Evolutionary conservation across 92 coral and sea anemone species (phyloP), one percentile per base, ranked within the genome.

Genomic region (Epizoanthus rinbou): DNA sequence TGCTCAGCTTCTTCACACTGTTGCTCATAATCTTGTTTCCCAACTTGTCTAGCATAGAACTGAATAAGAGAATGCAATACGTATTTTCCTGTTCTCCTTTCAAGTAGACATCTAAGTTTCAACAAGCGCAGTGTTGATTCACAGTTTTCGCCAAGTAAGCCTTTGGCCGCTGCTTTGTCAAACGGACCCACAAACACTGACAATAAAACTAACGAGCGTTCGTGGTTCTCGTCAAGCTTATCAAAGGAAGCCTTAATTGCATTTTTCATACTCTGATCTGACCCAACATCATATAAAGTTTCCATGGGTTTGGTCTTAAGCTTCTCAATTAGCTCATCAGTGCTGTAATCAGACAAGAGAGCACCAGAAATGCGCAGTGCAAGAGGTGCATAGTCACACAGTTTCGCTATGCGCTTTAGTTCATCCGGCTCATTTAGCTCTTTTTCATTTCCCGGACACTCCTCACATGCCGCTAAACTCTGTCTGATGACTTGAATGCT

Each of bases 361-460:
- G 88, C 80, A 8, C 91, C 86, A 19, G 86, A 82, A 31, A 90
- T 72, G 81, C 91, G 80, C 31, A 90, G 84, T 7, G 88, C 88
- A 22, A 90, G 74, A 43, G 93, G 93, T 10, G 78, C 88, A 67
- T 24, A 13, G 31, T 87, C 91, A 84, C 93, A 90, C 1, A 90
- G 83, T 2, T 80, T 33, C n/a, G 84, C 84, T 24, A 90, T 31
- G 8, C 43, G 25, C 25, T 8, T 8, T 52, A 85, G 35, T 9
- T 71, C 7, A 7, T 39, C 80, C 31, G 31, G 31, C 8, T 57
- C 60, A n/a, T 15, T 13, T 21, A 57, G 18, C 35, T 73, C 86
- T 50, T 56, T 19, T 18, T 33, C 50, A 22, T 18, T 18, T 8
- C 28, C 18, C 1, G 52, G 14, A 21, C 23, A 69, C 5, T 69